Base-by-base conservation (phyloP, 2,888 invertebrate genomes). In the Drosophila prostipennis region DNA sequence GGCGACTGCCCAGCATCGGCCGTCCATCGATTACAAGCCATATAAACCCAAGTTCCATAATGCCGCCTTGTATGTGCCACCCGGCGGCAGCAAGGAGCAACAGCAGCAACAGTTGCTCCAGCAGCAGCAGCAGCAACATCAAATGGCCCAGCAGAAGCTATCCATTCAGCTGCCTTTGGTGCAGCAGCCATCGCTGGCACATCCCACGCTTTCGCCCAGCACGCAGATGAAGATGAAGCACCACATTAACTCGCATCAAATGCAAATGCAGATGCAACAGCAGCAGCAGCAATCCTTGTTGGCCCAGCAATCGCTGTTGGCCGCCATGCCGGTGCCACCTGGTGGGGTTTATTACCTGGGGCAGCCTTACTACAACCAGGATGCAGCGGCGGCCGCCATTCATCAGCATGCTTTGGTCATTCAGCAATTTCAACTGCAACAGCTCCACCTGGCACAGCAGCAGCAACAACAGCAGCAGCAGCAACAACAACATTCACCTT, bases 11-110 rank as follows among this genome's bases (percentile, higher is more conserved):
- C 78, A 79, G 46, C 83, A 85, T 73, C 82, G 89, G 74, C 93
- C 93, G 91, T 83, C 88, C 34, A 80, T 90, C n/a, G 91, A 91
- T 89, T 93, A 89, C 92, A 94, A 93, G 89, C 94, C 90, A 93
- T 96, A 96, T 87, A 96, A 96, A 91, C 96, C 96, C 63, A 96
- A 96, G 92, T 96, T 96, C 89, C 94, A 94, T 78, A 95, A 95
- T 90, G 95, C 94, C 75, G 92, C 94, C 29, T 91, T 93, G 75
- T 94, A 94, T 72, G 87, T 78, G 29, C 79, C 90, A 32, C 79
- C 90, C 7, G 74, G 88, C 54, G 74, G 53, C 45, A 34, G 65
- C 58, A 23, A 57, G 16, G 63, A 71, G 13, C 67, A 74, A 1
- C 76, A 80, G 13, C 77, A 72, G 32, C 67, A 53, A 0, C 73